phyloP scores from a whole-genome alignment of 2,113 vertebrate genomes.

The Felis catus region DNA sequence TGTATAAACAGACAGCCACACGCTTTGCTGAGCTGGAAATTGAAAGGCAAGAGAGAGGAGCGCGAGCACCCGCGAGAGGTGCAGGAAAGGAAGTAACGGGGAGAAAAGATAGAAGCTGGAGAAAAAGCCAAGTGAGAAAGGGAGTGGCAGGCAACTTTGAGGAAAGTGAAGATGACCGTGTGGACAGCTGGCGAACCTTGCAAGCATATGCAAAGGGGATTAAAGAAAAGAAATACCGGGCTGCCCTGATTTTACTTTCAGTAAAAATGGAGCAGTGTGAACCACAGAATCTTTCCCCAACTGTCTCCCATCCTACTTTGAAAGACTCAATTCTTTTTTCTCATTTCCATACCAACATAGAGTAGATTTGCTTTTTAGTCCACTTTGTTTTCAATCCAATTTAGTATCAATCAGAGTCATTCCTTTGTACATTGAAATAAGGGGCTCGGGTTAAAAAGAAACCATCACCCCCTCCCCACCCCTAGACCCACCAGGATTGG shows the following conservation, averaged over 20 bases:
- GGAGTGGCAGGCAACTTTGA: slow-evolving; percentile 99
- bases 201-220: slow-evolving; percentile 95
- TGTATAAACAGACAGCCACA: slow-evolving; percentile 99
- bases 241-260: slow-evolving; percentile 81
- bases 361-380: slow-evolving; percentile 86
- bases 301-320: slow-evolving; percentile 79
- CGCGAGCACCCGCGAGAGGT: slow-evolving; percentile 98
- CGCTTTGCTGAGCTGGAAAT: slow-evolving; percentile 98
- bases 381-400: slow-evolving; percentile 85
- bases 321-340: slow-evolving; percentile 83
- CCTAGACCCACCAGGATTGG: slow-evolving; percentile 76
- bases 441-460: slow-evolving; percentile 74
- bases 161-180: slow-evolving; percentile 97
- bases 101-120: slow-evolving; percentile 96
- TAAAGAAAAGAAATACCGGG: slow-evolving; percentile 95
- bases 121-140: slow-evolving; percentile 96
- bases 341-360: slow-evolving; percentile 76
- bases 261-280: slow-evolving; percentile 97
- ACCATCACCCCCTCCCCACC: slow-evolving; percentile 49
- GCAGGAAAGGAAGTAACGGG: slow-evolving; percentile 98
- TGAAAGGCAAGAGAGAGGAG: slow-evolving; percentile 98
- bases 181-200: slow-evolving; percentile 98
- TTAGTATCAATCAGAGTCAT: slow-evolving; percentile 84
- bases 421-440: slow-evolving; percentile 84
- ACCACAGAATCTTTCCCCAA: slow-evolving; percentile 47